Conservation (phyloP, 2,888 invertebrate genomes). For the Noctua janthina region DNA sequence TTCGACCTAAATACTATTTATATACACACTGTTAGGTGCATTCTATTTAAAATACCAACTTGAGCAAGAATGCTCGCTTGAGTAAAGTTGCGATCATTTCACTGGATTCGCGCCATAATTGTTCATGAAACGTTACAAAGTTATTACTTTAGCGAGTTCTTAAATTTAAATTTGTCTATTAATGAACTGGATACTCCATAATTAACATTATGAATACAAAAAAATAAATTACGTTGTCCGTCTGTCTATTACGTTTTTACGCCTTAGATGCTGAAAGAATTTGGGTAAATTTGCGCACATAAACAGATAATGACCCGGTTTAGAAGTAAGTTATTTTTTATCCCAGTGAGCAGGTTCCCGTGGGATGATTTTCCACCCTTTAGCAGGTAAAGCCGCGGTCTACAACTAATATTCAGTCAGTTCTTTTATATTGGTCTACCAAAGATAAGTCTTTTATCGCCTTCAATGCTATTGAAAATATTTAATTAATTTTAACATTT, state of each 20-base stretch:
- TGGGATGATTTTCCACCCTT: not conserved
- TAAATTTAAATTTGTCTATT: not conserved
- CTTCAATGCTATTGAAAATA: not conserved
- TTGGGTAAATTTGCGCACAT: not conserved
- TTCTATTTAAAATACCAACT: constrained; percentile 3
- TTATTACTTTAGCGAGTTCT: not conserved
- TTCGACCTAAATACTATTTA: not conserved
- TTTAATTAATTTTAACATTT: constrained; percentile 16
- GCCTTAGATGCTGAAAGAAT: not conserved
- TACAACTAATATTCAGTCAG: not conserved
- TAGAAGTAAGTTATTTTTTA: not conserved
- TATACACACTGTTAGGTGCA: not conserved
- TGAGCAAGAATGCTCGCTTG: not conserved
- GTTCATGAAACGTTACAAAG: constrained; percentile 2
- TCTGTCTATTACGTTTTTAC: not conserved
- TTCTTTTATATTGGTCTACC: not conserved
- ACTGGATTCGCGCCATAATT: not conserved
- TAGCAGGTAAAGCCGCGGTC: not conserved
- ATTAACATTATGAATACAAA: not conserved
- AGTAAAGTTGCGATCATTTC: not conserved
- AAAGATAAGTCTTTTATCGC: constrained; percentile 5
- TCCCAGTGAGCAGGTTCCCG: not conserved
- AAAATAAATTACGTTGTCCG: not conserved
- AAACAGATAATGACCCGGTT: not conserved
- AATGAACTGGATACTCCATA: not conserved